Conservation (phyloP, 1,140 invertebrate species). For the Sarcophaga bullata region DNA sequence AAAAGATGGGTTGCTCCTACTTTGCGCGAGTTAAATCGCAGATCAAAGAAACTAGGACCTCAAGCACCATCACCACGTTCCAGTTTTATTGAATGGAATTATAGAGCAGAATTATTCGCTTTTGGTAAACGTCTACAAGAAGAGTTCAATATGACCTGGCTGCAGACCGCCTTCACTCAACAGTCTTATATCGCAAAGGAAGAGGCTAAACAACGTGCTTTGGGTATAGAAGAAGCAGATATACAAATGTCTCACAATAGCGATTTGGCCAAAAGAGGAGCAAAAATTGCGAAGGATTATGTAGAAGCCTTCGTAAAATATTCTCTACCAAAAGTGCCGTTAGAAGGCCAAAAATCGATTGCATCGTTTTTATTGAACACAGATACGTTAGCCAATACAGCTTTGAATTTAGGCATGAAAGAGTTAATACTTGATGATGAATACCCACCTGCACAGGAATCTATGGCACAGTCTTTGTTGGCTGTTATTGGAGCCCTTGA, state of each 20-base stretch:
- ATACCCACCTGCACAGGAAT: constrained; percentile 76
- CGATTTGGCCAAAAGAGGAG: constrained; percentile 75
- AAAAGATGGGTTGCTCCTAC: constrained; percentile 71
- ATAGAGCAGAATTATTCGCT: constrained; percentile 86
- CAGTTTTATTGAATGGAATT: constrained; percentile 85
- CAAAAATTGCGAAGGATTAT: constrained; percentile 70
- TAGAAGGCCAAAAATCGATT: constrained; percentile 73
- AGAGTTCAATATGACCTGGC: constrained; percentile 76
- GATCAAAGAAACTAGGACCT: constrained; percentile 56
- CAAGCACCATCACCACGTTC: constrained; percentile 67
- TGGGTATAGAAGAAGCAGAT: constrained; percentile 73
- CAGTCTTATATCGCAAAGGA: constrained; percentile 82
- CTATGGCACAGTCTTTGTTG: constrained; percentile 79
- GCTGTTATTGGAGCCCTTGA: constrained; percentile 86
- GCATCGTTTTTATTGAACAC: constrained; percentile 74
- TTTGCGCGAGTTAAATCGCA: constrained; percentile 59
- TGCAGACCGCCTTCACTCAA: constrained; percentile 83
- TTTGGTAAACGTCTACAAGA: constrained; percentile 89
- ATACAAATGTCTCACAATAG: constrained; percentile 75
- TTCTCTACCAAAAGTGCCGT: constrained; percentile 77
- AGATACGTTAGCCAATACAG: constrained; percentile 75
- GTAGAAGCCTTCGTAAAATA: constrained; percentile 68
- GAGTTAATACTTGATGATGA: constrained; percentile 84
- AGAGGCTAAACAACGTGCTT: constrained; percentile 73
- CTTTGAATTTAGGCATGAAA: constrained; percentile 78